phyloP scores from a whole-genome alignment of 2,113 vertebrate genomes.

The Oncorhynchus masou region DNA sequence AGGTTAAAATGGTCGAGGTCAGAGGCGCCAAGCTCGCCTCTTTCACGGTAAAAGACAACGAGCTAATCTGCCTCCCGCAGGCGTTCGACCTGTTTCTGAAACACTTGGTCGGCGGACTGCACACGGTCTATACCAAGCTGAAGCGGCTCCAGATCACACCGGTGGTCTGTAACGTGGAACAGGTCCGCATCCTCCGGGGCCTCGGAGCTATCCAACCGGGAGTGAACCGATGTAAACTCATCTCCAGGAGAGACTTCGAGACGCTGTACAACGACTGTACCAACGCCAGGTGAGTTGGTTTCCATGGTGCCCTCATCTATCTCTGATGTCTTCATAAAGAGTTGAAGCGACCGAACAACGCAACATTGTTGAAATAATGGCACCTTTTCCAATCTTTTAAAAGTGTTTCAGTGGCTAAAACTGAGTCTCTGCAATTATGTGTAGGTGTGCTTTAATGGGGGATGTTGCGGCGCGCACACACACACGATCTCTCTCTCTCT shows the following conservation, averaged over 20 bases:
- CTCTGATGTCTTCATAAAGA: background rate
- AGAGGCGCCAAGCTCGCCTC: conserved; percentile 94
- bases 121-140: conserved; percentile 97
- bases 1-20: conserved; percentile 97
- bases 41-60: conserved; percentile 91
- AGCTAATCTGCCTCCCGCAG: conserved; percentile 96
- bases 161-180: conserved; percentile 97
- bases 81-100: conserved; percentile 97
- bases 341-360: background rate
- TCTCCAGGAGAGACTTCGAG: conserved; percentile 96
- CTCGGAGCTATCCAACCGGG: conserved; percentile 95
- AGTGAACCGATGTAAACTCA: conserved; percentile 97
- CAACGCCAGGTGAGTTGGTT: conserved; percentile 85
- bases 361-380: background rate
- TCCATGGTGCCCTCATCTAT: background rate
- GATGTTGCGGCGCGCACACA: background rate
- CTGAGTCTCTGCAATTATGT: no score
- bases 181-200: conserved; percentile 92
- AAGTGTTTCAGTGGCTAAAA: no score
- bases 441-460: no score
- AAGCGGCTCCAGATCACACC: conserved; percentile 94
- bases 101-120: conserved; percentile 93
- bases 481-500: conserved; percentile 19
- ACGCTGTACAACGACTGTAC: conserved; percentile 95
- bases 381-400: no score